These are phyloP conservation scores for Acrocephalus scirpaceus DNA, from an alignment of 2,797 vertebrate genomes.

Conservation along the genomic window DNA sequence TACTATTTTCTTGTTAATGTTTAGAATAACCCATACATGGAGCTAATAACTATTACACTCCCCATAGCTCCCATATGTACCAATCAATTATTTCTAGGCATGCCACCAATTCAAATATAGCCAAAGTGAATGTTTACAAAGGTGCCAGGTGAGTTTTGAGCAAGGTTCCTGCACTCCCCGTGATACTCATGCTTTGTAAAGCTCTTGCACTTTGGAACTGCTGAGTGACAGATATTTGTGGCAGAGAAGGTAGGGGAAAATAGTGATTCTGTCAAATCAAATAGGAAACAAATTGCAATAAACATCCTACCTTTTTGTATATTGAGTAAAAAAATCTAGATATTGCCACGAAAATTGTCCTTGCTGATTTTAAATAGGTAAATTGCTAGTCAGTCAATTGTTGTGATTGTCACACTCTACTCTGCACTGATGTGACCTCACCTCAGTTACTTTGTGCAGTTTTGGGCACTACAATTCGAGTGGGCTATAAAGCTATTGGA, in stretches of 20 bases:
- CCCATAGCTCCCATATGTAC: neutral
- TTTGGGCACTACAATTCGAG: neutral
- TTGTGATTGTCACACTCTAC: neutral
- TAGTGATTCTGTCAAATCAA: neutral
- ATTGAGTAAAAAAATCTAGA: neutral
- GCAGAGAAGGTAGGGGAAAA: neutral
- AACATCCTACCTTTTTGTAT: neutral
- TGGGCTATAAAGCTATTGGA: too few relatives aligned
- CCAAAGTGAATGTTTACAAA: neutral
- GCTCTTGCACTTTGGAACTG: neutral
- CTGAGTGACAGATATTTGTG: neutral
- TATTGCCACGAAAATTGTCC: neutral
- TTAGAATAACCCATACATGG: neutral
- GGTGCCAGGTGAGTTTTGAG: neutral
- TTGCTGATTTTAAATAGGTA: neutral
- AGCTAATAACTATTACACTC: neutral
- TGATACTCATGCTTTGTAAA: neutral
- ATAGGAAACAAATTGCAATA: neutral
- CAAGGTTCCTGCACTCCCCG: neutral
- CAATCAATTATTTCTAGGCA: neutral
- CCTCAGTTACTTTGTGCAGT: neutral
- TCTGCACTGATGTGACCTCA: neutral
- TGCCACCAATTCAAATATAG: neutral
- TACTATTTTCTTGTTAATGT: neutral
- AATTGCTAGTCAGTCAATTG: neutral